A percentile compares a stretch with the other conserved stretches of the same genome.
Evolutionary conservation across 1,140 invertebrate genomes (phyloP).

Genomic region (Nylanderia fulva): DNA sequence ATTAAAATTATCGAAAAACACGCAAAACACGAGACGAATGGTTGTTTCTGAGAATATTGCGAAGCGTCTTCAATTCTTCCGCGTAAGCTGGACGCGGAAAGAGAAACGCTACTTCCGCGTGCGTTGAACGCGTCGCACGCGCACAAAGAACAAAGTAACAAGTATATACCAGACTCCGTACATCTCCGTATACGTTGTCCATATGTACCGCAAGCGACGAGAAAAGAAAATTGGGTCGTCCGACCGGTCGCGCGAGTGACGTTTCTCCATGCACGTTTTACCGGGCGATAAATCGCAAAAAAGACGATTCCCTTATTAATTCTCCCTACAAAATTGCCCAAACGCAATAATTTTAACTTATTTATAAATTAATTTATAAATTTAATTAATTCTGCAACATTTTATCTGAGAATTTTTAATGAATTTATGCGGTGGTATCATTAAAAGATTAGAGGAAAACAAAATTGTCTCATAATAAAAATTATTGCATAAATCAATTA

Average conservation of each 20-base stretch:
- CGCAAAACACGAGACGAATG: too few relatives aligned
- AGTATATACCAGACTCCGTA: background rate
- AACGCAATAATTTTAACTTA: too few relatives aligned
- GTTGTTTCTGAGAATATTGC: too few relatives aligned
- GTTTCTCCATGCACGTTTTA: conserved; percentile 20
- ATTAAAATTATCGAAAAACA: too few relatives aligned
- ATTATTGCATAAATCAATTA: background rate
- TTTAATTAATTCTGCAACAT: too few relatives aligned
- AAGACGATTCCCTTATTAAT: background rate
- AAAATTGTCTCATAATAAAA: too few relatives aligned
- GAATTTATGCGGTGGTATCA: too few relatives aligned
- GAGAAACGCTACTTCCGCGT: conserved; percentile 34
- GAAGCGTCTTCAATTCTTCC: background rate
- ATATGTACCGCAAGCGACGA: background rate
- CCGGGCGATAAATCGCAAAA: conserved; percentile 10
- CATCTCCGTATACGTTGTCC: conserved; percentile 38
- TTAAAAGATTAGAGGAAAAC: too few relatives aligned
- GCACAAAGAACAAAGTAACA: background rate
- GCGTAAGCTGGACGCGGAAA: background rate
- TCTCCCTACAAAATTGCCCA: too few relatives aligned
- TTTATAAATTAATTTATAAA: too few relatives aligned
- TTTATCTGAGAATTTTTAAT: too few relatives aligned
- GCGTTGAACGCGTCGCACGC: conserved; percentile 29
- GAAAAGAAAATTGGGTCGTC: conserved; percentile 63
- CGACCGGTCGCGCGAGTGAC: conserved; percentile 12